phyloP scores from a whole-genome alignment of 2,888 invertebrate species.

The Biston betularia region DNA sequence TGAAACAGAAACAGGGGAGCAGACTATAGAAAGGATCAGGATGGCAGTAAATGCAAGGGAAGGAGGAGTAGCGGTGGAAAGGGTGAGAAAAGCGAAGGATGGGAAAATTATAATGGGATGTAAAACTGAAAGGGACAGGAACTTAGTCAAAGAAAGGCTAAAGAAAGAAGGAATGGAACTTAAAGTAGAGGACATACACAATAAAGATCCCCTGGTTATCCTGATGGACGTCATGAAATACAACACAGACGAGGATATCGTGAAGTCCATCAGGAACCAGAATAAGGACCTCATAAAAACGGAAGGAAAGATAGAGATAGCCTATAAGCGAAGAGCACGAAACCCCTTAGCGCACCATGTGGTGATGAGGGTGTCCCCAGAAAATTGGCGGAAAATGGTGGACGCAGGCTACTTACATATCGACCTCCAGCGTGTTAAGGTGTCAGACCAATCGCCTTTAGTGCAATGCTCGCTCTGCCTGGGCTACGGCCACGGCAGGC shows the following conservation, averaged over 20 bases:
- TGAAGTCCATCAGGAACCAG: neutral
- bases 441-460: no score
- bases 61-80: neutral
- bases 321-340: neutral
- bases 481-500: neutral
- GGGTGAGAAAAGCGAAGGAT: neutral
- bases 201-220: neutral
- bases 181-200: neutral
- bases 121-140: neutral
- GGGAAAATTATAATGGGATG: neutral
- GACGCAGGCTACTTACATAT: neutral
- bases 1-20: neutral
- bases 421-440: neutral
- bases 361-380: slow-evolving; percentile 10
- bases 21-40: neutral
- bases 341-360: neutral
- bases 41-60: neutral
- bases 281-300: neutral
- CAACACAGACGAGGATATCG: neutral
- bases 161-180: neutral
- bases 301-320: neutral
- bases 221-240: neutral
- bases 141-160: neutral
- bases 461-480: no score
- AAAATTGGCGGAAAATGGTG: slow-evolving; percentile 13